Evolutionary conservation across 2,888 invertebrate species (phyloP).

Genomic region (Trissonchulus latispiculum): DNA sequence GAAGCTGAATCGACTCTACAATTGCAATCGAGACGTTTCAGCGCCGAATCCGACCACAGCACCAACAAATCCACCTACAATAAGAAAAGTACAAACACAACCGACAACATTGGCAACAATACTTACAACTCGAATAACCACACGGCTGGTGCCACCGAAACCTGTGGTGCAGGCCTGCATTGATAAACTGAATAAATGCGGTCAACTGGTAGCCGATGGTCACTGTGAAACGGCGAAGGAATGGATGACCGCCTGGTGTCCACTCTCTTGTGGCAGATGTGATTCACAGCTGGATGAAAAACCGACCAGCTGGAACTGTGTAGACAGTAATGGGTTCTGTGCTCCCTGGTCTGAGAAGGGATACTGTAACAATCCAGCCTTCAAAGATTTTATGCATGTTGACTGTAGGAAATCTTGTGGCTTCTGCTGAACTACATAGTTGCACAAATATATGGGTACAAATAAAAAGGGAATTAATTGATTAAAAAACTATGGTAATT

Average conservation of each 20-base stretch:
- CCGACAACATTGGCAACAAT: not conserved
- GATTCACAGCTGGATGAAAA: not conserved
- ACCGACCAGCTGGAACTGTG: not conserved
- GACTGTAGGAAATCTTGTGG: not conserved
- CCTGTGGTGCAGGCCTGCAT: not conserved
- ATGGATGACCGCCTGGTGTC: not conserved
- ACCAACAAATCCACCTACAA: not conserved
- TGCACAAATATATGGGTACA: no score
- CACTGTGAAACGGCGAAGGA: not conserved
- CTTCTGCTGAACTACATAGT: not conserved
- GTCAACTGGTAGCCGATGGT: not conserved
- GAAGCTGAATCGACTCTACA: not conserved
- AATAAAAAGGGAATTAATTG: no score
- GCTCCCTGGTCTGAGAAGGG: not conserved
- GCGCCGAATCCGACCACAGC: not conserved
- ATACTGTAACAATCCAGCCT: not conserved
- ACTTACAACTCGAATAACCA: not conserved
- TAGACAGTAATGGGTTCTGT: not conserved
- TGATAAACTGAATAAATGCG: not conserved
- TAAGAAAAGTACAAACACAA: not conserved
- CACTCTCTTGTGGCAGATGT: not conserved
- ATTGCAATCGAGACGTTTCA: not conserved
- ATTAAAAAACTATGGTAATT: no score
- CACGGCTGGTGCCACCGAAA: not conserved
- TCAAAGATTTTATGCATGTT: not conserved